These are phyloP conservation scores for Epinephelus awoara DNA, from an alignment of 2,797 vertebrate genomes.

Conservation along the genomic window DNA sequence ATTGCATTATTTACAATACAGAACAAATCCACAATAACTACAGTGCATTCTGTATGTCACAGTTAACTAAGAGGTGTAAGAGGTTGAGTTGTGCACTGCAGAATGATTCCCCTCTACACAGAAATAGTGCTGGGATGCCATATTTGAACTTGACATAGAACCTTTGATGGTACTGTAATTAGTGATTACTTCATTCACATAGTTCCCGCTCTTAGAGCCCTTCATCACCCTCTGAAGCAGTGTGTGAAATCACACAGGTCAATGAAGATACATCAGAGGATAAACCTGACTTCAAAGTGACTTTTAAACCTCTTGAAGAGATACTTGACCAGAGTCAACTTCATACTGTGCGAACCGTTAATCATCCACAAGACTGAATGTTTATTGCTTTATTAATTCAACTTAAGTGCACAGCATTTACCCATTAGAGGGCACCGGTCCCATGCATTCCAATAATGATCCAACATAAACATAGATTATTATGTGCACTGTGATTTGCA, in stretches of 20 bases:
- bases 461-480: not conserved
- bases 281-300: conserved; percentile 52
- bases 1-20: not conserved
- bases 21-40: not conserved
- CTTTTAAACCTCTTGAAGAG: conserved; percentile 24
- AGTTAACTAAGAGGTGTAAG: not conserved
- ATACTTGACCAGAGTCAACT: conserved; percentile 16
- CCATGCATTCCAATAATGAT: not conserved
- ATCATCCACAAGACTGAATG: not conserved
- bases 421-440: conserved; percentile 45
- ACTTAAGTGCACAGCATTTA: conserved; percentile 9
- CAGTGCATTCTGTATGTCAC: not conserved
- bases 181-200: conserved; percentile 51
- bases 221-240: conserved; percentile 43
- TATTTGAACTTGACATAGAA: conserved; percentile 31
- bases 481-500: not conserved
- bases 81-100: not conserved
- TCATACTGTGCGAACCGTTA: conserved; percentile 2
- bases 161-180: conserved; percentile 43
- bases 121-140: not conserved
- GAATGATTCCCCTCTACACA: not conserved
- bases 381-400: conserved; percentile 13
- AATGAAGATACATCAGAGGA: conserved; percentile 52
- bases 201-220: conserved; percentile 43
- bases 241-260: conserved; percentile 58